Evolutionary conservation across 2,113 vertebrate genomes (phyloP).

Genomic region (Orientallactaga bullata): DNA sequence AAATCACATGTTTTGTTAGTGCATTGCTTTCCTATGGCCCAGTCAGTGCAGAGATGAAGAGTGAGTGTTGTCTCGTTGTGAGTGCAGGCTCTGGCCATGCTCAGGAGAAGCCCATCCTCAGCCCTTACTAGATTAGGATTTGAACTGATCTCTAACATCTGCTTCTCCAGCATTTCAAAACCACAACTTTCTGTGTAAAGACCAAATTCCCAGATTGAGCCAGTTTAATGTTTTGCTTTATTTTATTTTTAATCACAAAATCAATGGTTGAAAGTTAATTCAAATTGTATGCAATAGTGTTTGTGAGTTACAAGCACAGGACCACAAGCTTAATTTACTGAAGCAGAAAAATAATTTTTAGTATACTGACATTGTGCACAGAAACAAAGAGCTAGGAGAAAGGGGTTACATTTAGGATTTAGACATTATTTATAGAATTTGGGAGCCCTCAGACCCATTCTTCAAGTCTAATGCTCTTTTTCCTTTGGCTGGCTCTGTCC

Average conservation of each 20-base stretch:
- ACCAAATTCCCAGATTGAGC: background rate
- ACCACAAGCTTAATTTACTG: slow-evolving; percentile 1
- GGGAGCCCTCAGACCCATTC: background rate
- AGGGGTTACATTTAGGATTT: background rate
- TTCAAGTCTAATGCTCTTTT: background rate
- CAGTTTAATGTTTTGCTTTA: background rate
- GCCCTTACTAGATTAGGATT: background rate
- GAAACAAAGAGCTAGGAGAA: background rate
- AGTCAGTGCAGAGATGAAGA: background rate
- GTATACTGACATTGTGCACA: background rate
- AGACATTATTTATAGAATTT: background rate
- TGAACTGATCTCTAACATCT: background rate
- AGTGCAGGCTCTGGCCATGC: background rate
- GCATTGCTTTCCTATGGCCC: background rate
- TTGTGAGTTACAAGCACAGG: slow-evolving; percentile 11
- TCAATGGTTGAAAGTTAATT: background rate
- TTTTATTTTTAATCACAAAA: slow-evolving; percentile 18
- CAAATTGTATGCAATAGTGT: background rate
- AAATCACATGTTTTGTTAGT: background rate
- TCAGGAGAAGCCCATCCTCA: background rate
- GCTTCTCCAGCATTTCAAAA: background rate
- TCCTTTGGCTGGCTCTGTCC: background rate
- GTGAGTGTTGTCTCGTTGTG: background rate
- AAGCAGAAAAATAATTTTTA: background rate
- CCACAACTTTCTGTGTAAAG: background rate